Conservation (phyloP, 2,113 vertebrate species). For the Leiothrix lutea region DNA sequence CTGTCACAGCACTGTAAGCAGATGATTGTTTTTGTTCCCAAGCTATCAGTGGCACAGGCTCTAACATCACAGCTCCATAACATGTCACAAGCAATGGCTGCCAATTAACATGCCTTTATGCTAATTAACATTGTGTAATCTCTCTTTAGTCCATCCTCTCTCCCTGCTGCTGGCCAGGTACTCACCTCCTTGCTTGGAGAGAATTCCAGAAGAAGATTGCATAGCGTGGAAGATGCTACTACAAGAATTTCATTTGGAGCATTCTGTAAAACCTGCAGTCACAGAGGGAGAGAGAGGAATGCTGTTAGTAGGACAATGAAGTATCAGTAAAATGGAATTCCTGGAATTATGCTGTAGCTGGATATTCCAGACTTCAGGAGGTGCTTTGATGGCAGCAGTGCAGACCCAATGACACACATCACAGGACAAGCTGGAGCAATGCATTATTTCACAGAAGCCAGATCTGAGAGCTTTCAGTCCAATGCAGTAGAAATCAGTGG, state of each 20-base stretch:
- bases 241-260: constrained; percentile 97
- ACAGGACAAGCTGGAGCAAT: not conserved
- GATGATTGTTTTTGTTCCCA: not conserved
- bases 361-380: not conserved
- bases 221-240: constrained; percentile 98
- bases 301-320: not conserved
- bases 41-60: not conserved
- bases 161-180: not conserved
- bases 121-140: not conserved
- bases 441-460: not conserved
- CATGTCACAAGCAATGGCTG: not conserved
- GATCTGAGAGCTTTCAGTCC: not conserved
- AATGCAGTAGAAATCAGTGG: not conserved
- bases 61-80: not conserved
- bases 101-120: not conserved
- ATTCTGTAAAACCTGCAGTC: constrained; percentile 90
- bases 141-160: not conserved
- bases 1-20: not conserved
- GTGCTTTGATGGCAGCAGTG: not conserved
- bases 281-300: not conserved
- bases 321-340: not conserved
- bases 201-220: constrained; percentile 98
- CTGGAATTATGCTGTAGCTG: not conserved
- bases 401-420: not conserved
- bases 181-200: constrained; percentile 98